phyloP scores from a whole-genome alignment of 2,888 invertebrate species.

The Dione juno region DNA sequence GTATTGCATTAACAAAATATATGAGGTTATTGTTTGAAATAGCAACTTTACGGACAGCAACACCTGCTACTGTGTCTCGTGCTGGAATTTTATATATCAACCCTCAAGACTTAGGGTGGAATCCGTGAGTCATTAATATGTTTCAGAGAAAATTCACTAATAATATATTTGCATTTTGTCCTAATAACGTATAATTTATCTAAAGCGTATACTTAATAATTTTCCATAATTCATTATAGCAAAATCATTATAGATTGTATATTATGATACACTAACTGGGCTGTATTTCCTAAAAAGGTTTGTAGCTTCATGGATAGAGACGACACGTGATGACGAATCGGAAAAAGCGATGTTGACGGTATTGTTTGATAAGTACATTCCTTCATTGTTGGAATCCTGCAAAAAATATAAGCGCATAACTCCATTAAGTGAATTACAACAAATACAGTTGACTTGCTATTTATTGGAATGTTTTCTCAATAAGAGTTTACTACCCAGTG shows the following conservation, averaged over 20 bases:
- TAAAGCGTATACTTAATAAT: no score
- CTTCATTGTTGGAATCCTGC: slow-evolving; percentile 90
- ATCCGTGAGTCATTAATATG: slow-evolving; percentile 86
- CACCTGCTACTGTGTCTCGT: slow-evolving; percentile 97
- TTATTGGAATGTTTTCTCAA: slow-evolving; percentile 93
- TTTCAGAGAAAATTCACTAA: neutral
- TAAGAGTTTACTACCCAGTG: slow-evolving; percentile 90
- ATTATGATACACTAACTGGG: neutral
- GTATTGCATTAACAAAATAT: slow-evolving; percentile 93
- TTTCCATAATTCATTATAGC: no score
- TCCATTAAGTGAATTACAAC: slow-evolving; percentile 94
- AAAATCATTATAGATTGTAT: no score
- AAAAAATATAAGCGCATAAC: slow-evolving; percentile 94
- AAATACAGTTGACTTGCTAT: slow-evolving; percentile 93
- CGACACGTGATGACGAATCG: slow-evolving; percentile 86
- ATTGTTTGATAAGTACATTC: slow-evolving; percentile 97
- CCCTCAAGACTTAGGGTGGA: slow-evolving; percentile 97
- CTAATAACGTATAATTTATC: no score
- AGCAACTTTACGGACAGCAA: slow-evolving; percentile 93
- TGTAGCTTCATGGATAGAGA: slow-evolving; percentile 94
- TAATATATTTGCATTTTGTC: no score
- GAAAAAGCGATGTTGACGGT: slow-evolving; percentile 92
- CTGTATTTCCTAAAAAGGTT: slow-evolving; percentile 78
- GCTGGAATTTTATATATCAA: slow-evolving; percentile 98
- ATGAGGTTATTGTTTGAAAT: slow-evolving; percentile 98